Conservation (phyloP, 2,113 vertebrate genomes). For the Symphodus melops region DNA sequence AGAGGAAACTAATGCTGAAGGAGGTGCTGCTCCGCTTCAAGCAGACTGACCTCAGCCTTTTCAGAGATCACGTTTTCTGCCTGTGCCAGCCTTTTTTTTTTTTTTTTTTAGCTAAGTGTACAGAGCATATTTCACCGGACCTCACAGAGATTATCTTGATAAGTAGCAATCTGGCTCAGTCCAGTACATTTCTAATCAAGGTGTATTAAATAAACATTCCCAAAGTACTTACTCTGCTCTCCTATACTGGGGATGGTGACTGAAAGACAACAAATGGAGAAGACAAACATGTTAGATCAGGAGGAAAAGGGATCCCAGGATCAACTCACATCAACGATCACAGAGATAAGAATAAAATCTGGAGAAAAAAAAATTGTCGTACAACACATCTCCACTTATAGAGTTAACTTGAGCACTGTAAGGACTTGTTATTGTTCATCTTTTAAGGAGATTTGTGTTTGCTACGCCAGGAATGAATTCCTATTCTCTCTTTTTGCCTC, state of each 20-base stretch:
- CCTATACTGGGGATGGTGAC: constrained; percentile 85
- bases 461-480: background rate
- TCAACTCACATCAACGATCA: background rate
- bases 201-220: constrained; percentile 20
- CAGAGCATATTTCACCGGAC: constrained; percentile 33
- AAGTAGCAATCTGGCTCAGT: constrained; percentile 18
- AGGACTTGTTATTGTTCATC: background rate
- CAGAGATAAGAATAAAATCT: background rate
- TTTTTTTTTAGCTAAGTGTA: constrained; percentile 29
- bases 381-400: background rate
- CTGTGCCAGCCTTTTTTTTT: constrained; percentile 30
- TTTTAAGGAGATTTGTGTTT: background rate
- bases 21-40: constrained; percentile 26
- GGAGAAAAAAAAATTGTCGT: too few species aligned
- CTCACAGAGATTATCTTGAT: constrained; percentile 1
- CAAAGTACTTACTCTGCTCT: constrained; percentile 84
- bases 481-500: background rate
- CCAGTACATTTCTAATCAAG: constrained; percentile 5
- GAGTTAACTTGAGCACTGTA: background rate
- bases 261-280: constrained; percentile 61
- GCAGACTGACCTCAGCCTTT: constrained; percentile 40
- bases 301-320: background rate
- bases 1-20: constrained; percentile 23
- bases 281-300: constrained; percentile 18
- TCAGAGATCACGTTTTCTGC: constrained; percentile 37